phyloP scores from a whole-genome alignment of 2,113 vertebrate genomes.

The Hippocampus mohnikei region DNA sequence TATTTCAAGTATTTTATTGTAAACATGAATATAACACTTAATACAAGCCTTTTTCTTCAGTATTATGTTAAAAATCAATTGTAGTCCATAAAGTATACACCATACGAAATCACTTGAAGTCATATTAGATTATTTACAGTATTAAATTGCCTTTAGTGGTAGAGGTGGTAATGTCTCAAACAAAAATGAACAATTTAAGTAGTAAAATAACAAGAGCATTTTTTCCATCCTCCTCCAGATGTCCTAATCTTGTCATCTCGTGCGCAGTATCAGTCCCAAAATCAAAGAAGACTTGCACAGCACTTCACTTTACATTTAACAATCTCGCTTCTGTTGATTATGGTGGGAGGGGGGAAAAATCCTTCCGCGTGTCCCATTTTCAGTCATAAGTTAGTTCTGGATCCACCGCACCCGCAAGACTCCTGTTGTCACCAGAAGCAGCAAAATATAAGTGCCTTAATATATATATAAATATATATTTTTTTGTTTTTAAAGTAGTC shows the following conservation, averaged over 20 bases:
- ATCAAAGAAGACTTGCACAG: constrained; percentile 37
- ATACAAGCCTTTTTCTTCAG: background rate
- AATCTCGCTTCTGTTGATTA: constrained; percentile 63
- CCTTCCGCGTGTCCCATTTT: constrained; percentile 62
- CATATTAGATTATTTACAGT: background rate
- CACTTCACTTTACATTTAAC: background rate
- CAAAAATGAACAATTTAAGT: background rate
- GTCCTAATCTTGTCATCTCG: background rate
- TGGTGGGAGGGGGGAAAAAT: constrained; percentile 37
- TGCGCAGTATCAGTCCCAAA: constrained; percentile 5
- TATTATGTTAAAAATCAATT: constrained; percentile 3
- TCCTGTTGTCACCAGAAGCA: background rate
- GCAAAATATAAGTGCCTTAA: background rate
- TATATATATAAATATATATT: too few species aligned
- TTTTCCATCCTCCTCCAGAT: background rate
- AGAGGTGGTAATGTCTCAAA: background rate
- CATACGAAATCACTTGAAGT: background rate
- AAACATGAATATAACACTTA: background rate
- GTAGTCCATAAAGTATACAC: background rate
- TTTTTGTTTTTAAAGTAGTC: background rate
- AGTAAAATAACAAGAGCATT: background rate
- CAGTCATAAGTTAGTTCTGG: constrained; percentile 63
- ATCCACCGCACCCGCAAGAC: constrained; percentile 55
- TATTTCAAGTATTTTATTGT: constrained; percentile 33
- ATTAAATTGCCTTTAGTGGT: background rate